Base-by-base conservation (phyloP, 1,140 invertebrate genomes). In the Ditylenchus dipsaci region DNA sequence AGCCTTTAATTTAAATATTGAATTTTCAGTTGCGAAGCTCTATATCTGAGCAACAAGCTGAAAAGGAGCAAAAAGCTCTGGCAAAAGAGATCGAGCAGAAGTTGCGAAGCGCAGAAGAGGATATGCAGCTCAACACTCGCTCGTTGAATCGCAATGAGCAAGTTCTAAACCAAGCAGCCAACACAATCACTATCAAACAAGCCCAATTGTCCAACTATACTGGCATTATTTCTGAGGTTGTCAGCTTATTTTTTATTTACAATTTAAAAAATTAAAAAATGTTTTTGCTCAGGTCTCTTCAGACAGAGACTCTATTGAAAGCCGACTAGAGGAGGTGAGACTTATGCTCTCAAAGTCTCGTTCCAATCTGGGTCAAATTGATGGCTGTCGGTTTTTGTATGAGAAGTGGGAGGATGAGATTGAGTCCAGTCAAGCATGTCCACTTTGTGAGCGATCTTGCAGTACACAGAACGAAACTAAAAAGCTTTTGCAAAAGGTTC, bases 381-480 rank as follows among this genome's bases (percentile, higher is more conserved):
- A 69, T 33, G 72, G 65, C 11, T 61, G 45, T 19, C 33, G 45
- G 21, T 38, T 66, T 30, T n/a, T 74, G 9, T 74, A 73, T 30
- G 58, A 64, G 7, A 65, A 74, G 27, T 74, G 68, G 49, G 67
- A 58, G 42, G 65, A 64, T 13, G 42, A 72, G 56, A 57, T 43
- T 43, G 68, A 49, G 23, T 33, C 42, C 9, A 69, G 42, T 1
- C 45, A 63, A 8, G 47, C 26, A 21, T 74, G 72, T 45, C 72
- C 72, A n/a, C 57, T 72, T 1, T 74, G 72, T 53, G 71, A 74
- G 9, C 43, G 65, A 26, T 42, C 30, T n/a, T 73, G 43, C 43
- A 43, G 13, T 21, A 38, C 3, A 3, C 47, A 61, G 17, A 29
- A 19, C n/a, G 59, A 61, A n/a, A 19, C 59, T 8, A 27, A 15